Conservation (phyloP, 2,113 vertebrate genomes). For the Mixornis gularis region DNA sequence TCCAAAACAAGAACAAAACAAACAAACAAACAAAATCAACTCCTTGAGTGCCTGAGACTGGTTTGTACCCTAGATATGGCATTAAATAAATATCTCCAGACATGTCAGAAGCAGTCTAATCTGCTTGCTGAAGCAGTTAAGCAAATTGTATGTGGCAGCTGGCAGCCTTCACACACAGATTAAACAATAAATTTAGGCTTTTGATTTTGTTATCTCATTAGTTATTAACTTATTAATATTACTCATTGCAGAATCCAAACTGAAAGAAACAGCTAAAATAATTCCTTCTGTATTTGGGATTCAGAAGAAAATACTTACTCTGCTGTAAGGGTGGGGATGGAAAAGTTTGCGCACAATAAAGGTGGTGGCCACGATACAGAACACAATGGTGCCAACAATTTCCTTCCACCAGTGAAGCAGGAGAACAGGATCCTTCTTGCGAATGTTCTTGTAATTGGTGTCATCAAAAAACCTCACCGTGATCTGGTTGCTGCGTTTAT, state of each 20-base stretch:
- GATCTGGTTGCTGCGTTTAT: slow-evolving; percentile 81
- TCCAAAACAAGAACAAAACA: slow-evolving; percentile 14
- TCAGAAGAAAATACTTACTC: slow-evolving; percentile 67
- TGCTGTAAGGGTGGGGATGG: slow-evolving; percentile 80
- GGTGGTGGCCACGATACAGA: slow-evolving; percentile 91
- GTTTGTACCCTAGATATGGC: neutral
- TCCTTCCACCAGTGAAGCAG: slow-evolving; percentile 99
- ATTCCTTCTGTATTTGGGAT: neutral
- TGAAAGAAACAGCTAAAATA: neutral
- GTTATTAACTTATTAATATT: neutral
- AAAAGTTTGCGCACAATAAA: slow-evolving; percentile 93
- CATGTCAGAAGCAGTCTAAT: neutral
- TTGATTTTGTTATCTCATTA: neutral
- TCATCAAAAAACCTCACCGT: slow-evolving; percentile 77
- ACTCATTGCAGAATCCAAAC: neutral
- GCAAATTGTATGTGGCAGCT: neutral
- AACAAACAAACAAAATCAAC: neutral
- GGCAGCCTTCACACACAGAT: neutral
- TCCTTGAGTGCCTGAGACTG: neutral
- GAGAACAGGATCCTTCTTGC: slow-evolving; percentile 90
- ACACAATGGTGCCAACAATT: slow-evolving; percentile 90
- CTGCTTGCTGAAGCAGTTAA: neutral
- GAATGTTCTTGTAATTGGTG: slow-evolving; percentile 58
- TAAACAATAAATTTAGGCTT: neutral
- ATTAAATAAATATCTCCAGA: neutral